Percentiles rank a stretch among this genome's conserved stretches.
phyloP scores from a whole-genome alignment of 2,888 invertebrate genomes.

The Eristalis pertinax region DNA sequence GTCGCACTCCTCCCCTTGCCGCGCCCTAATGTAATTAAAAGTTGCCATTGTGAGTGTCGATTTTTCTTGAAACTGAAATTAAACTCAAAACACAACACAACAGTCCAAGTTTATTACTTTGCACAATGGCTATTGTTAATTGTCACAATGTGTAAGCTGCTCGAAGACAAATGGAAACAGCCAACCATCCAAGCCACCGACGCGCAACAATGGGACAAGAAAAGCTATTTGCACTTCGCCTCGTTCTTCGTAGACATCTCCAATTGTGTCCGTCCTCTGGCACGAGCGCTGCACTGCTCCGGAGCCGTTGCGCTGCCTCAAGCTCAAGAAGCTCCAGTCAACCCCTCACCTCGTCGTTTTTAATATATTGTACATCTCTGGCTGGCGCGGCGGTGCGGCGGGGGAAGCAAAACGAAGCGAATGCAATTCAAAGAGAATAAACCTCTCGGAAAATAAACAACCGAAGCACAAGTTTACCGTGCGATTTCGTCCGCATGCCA shows the following conservation, averaged over 20 bases:
- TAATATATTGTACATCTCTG: slow-evolving; percentile 46
- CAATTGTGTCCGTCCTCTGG: not conserved
- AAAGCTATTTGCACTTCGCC: slow-evolving; percentile 70
- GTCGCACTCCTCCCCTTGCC: not conserved
- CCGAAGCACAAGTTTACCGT: slow-evolving; percentile 48
- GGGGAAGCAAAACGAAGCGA: slow-evolving; percentile 42
- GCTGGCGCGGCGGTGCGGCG: not conserved
- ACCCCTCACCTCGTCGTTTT: slow-evolving; percentile 16
- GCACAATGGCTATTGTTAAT: slow-evolving; percentile 71
- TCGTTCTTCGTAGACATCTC: slow-evolving; percentile 18
- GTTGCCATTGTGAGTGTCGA: slow-evolving; percentile 66
- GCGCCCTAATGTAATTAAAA: slow-evolving; percentile 67
- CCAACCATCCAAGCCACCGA: slow-evolving; percentile 18
- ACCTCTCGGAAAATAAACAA: slow-evolving; percentile 54
- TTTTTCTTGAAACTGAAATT: slow-evolving; percentile 64
- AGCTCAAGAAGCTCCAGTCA: slow-evolving; percentile 37
- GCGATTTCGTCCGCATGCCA: slow-evolving; percentile 67
- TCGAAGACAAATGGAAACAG: slow-evolving; percentile 66
- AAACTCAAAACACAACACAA: slow-evolving; percentile 65
- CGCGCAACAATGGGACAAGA: slow-evolving; percentile 66
- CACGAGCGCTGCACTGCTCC: not conserved
- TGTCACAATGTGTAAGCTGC: slow-evolving; percentile 68
- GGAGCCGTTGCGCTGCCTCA: not conserved
- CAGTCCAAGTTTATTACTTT: slow-evolving; percentile 71
- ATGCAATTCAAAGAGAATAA: slow-evolving; percentile 69